Conservation (phyloP, 2,113 vertebrate species). For the Brachyistius frenatus region DNA sequence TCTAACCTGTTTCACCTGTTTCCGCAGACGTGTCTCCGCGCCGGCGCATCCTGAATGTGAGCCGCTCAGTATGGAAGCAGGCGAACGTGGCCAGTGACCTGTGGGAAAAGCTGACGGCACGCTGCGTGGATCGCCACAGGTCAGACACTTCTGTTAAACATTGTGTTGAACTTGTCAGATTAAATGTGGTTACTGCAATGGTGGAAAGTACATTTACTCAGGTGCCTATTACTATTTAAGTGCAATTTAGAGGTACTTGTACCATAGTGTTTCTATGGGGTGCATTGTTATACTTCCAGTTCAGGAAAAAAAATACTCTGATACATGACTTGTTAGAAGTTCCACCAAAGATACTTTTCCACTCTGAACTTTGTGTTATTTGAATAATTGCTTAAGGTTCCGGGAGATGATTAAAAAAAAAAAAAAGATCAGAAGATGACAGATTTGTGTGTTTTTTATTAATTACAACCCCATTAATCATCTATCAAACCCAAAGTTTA, state of each 20-base stretch:
- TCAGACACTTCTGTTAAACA: slow-evolving; percentile 31
- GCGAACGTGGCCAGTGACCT: slow-evolving; percentile 95
- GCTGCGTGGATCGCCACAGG: slow-evolving; percentile 94
- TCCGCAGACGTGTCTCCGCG: slow-evolving; percentile 90
- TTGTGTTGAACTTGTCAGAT: background rate
- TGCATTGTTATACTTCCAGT: background rate
- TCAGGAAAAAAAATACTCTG: background rate
- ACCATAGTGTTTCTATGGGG: background rate
- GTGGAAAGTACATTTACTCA: background rate
- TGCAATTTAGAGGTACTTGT: background rate
- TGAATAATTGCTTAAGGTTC: background rate
- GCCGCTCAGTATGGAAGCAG: slow-evolving; percentile 98
- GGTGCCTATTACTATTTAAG: background rate
- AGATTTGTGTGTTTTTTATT: background rate
- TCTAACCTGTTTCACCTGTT: background rate
- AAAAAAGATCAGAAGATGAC: slow-evolving; percentile 8
- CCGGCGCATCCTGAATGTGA: slow-evolving; percentile 91
- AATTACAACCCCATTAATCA: background rate
- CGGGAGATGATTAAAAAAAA: background rate
- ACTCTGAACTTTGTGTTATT: slow-evolving; percentile 1
- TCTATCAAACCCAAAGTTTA: background rate
- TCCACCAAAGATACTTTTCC: slow-evolving; percentile 1
- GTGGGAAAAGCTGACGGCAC: slow-evolving; percentile 96
- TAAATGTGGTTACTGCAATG: background rate
- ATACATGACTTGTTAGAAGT: slow-evolving; percentile 1